Conservation (phyloP, 2,113 vertebrate genomes). For the Mormyrus lacerda region DNA sequence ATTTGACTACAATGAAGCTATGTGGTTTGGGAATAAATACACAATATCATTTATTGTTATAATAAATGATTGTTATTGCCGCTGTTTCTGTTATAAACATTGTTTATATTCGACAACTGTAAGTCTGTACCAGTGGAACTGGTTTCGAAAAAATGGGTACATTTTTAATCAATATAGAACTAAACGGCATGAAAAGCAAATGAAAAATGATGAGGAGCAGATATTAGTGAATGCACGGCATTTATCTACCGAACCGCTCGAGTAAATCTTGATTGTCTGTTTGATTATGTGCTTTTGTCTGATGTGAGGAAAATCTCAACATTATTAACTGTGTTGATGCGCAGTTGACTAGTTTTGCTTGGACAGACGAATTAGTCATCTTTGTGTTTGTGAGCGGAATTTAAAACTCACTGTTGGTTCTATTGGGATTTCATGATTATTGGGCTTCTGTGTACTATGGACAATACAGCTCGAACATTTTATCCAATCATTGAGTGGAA, state of each 20-base stretch:
- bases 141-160: no score
- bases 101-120: neutral
- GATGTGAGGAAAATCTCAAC: neutral
- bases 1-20: neutral
- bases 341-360: neutral
- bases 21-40: neutral
- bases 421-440: neutral
- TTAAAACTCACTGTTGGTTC: neutral
- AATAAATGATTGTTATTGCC: neutral
- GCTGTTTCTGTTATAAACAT: neutral
- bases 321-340: neutral
- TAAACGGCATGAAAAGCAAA: neutral
- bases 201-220: neutral
- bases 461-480: neutral
- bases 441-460: neutral
- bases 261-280: neutral
- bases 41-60: neutral
- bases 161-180: neutral
- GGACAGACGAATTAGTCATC: neutral
- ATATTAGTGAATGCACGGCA: neutral
- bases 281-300: neutral
- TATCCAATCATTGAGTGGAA: neutral
- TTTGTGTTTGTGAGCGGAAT: neutral
- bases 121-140: neutral
- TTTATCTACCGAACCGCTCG: neutral